These are phyloP conservation scores for Oncorhynchus mykiss DNA, from an alignment of 2,113 vertebrate species.

Conservation along the genomic window DNA sequence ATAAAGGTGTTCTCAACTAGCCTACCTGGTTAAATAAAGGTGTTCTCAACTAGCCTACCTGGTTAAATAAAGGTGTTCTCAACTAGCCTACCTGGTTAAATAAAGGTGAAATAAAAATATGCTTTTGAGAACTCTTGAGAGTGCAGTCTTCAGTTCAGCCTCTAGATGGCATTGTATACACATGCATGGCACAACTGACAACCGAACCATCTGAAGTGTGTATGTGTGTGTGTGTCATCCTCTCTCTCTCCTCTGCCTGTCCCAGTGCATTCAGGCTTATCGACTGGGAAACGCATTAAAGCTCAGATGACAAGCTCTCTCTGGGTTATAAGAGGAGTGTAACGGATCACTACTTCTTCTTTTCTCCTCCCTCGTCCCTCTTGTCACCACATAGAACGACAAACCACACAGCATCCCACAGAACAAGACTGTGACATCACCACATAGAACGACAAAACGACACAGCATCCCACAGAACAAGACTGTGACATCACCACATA, in stretches of 20 bases:
- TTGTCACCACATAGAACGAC: background rate
- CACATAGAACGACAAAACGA: too few relatives aligned
- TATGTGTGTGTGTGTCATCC: background rate
- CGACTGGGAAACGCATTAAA: slow-evolving; percentile 32
- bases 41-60: too few relatives aligned
- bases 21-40: too few relatives aligned
- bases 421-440: too few relatives aligned
- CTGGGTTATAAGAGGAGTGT: slow-evolving; percentile 23
- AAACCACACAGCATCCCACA: too few relatives aligned
- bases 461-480: too few relatives aligned
- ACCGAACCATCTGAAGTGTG: background rate
- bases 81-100: too few relatives aligned
- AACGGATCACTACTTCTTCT: slow-evolving; percentile 20
- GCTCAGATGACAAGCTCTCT: slow-evolving; percentile 31
- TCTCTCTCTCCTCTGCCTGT: background rate
- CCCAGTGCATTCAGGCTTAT: slow-evolving; percentile 14
- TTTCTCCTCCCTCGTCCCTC: background rate
- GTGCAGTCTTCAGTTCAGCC: background rate
- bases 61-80: too few relatives aligned
- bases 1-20: too few relatives aligned
- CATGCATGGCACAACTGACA: background rate
- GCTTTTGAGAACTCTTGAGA: background rate
- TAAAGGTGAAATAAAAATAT: background rate
- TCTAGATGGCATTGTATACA: slow-evolving; percentile 45
- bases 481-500: background rate